Base-by-base conservation (phyloP, 2,888 invertebrate species). In the Nephrotoma guestfalica region DNA sequence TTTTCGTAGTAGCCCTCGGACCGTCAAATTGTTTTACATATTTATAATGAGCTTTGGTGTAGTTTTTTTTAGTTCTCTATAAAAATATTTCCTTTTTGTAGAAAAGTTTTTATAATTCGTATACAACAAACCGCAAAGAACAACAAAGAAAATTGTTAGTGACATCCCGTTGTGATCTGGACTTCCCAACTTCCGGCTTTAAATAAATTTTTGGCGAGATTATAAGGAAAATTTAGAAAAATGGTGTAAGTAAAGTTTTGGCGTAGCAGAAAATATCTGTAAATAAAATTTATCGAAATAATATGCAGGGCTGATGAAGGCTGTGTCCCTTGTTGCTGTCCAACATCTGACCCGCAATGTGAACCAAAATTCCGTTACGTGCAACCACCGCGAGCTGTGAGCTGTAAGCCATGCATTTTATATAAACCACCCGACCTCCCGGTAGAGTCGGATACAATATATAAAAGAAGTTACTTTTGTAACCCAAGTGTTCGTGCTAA, bases 401-500 rank as follows among this genome's bases (percentile, higher is more conserved):
- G 90, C 85, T 91, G 89, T 85, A 88, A 88, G 9, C 91, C 91
- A 0, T 87, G 88, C 30, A 88, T 88, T 2, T 88, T 88, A 85
- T 94, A 94, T 89, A 90, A 92, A 89, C 93, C 93, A 86, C 94
- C 95, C 0, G 91, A 92, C 0, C 92, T 93, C 0, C 93, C 92
- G 0, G 92, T 95, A 89, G 94, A 94, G 87, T 91, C 90, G 0
- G 92, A 93, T 88, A 95, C 95, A 4, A 94, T 95, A 0, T 95
- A 95, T 90, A 93, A 93, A 87, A 92, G 94, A 88, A 95, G 95
- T 0, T 95, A 93, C 89, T 90, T 94, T 30, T 94, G 94, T 3
- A 94, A 89, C 90, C 92, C 1, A 88, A 90, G 86, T 87, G 90
- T 4, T 88, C 90, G 87, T 0, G 86, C 87, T 43, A 84, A 83